Percentiles rank a stretch among this genome's conserved stretches.
Conservation (phyloP, 23 tunicate genomes). For the Trididemnum miniatum region DNA sequence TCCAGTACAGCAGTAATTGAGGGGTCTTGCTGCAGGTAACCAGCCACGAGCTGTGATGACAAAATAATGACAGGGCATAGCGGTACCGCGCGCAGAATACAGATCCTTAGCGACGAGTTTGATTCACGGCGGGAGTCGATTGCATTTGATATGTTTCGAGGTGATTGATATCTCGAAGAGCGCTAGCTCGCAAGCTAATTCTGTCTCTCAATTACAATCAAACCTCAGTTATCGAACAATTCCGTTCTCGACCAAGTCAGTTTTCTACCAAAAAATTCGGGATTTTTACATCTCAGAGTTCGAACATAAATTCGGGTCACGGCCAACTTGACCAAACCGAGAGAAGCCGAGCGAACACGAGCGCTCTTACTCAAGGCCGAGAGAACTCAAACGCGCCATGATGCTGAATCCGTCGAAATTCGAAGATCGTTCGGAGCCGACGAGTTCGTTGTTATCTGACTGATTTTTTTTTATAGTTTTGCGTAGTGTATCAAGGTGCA, state of each 20-base stretch:
- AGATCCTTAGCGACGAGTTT: no score
- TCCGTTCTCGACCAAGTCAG: neutral
- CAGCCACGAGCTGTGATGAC: conserved; percentile 40
- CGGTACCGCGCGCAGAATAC: no score
- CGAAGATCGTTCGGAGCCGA: neutral
- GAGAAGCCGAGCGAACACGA: no score
- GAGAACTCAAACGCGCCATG: neutral
- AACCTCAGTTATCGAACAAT: neutral
- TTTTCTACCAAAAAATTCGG: neutral
- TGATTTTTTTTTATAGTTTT: neutral
- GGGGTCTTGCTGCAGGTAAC: conserved; percentile 39
- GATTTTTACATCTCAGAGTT: no score
- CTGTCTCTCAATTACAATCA: neutral
- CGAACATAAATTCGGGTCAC: no score
- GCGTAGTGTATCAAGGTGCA: neutral
- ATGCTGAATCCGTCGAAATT: neutral
- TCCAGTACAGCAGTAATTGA: conserved; percentile 38
- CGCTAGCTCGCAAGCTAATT: no score
- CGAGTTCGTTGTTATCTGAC: neutral
- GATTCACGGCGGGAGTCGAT: no score
- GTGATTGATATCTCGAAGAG: no score
- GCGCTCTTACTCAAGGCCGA: no score
- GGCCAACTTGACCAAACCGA: no score
- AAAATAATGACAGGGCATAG: no score
- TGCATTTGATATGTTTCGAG: no score